phyloP scores from a whole-genome alignment of 2,113 vertebrate genomes.

The Mus pahari region DNA sequence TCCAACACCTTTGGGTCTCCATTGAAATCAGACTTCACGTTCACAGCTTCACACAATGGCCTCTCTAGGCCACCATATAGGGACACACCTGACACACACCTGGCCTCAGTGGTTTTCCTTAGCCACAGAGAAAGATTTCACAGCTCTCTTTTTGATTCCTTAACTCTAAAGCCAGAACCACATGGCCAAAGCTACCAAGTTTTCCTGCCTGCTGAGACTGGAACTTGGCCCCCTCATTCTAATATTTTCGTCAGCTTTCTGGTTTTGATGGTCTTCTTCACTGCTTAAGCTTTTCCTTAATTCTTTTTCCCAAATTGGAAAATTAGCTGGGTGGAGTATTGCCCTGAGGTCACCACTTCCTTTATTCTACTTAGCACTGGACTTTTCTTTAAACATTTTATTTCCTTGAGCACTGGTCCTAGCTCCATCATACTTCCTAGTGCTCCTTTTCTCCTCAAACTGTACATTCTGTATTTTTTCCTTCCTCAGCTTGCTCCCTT shows the following conservation, averaged over 20 bases:
- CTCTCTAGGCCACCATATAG: not conserved
- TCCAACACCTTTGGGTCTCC: not conserved
- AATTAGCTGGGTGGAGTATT: not conserved
- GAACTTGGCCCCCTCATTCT: not conserved
- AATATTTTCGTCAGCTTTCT: not conserved
- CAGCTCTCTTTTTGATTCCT: not conserved
- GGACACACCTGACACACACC: not conserved
- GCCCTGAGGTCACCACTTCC: not conserved
- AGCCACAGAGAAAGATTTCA: not conserved
- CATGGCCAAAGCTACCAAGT: not conserved
- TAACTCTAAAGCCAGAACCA: not conserved
- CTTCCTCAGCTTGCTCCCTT: not conserved
- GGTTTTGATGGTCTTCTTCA: not conserved
- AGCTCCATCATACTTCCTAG: not conserved
- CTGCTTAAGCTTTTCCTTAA: not conserved
- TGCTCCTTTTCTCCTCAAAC: not conserved
- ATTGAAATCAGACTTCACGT: not conserved
- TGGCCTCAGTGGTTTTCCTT: not conserved
- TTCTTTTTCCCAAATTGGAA: not conserved
- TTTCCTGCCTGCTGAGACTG: not conserved
- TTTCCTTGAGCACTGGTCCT: not conserved
- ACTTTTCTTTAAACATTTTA: not conserved
- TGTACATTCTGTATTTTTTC: not conserved
- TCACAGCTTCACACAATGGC: not conserved
- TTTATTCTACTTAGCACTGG: not conserved